Percentiles rank a stretch among this genome's conserved stretches.
Evolutionary conservation across 2,797 vertebrate genomes (phyloP).

Genomic region (Neomorphus geoffroyi): DNA sequence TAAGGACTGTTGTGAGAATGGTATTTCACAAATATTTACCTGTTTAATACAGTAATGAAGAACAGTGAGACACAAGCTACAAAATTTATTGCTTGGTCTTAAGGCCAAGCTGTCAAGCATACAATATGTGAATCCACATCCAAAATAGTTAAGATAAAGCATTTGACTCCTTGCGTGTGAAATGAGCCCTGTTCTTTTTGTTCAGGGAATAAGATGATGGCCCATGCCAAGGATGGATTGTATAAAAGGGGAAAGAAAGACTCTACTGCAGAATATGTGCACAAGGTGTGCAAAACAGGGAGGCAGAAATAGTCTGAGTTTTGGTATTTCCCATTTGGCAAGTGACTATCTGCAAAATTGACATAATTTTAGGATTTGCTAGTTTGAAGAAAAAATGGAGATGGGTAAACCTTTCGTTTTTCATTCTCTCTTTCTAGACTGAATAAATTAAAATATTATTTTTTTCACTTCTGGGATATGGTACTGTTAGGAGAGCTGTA

Average conservation of each 20-base stretch:
- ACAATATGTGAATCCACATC: rapidly evolving
- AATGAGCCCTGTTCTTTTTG: background rate
- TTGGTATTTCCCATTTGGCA: background rate
- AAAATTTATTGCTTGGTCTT: background rate
- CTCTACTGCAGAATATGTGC: rapidly evolving
- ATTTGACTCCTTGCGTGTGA: background rate
- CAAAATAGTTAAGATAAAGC: background rate
- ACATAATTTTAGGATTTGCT: background rate
- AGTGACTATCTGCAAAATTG: background rate
- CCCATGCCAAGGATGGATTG: rapidly evolving
- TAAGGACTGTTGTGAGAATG: background rate
- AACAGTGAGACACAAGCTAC: background rate
- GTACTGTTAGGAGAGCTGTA: conserved; percentile 7
- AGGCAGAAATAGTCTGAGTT: background rate
- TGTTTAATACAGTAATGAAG: background rate
- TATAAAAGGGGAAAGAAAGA: background rate
- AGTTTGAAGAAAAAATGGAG: background rate
- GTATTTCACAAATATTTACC: background rate
- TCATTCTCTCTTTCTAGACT: background rate
- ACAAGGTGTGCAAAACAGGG: rapidly evolving
- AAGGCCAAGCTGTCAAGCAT: background rate
- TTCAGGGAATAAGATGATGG: rapidly evolving
- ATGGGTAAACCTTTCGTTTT: background rate
- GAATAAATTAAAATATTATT: conserved; percentile 15
- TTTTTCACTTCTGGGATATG: conserved; percentile 8